Percentiles rank a stretch among this genome's conserved stretches.
phyloP scores from a whole-genome alignment of 2,113 vertebrate genomes.

The Scortum barcoo region DNA sequence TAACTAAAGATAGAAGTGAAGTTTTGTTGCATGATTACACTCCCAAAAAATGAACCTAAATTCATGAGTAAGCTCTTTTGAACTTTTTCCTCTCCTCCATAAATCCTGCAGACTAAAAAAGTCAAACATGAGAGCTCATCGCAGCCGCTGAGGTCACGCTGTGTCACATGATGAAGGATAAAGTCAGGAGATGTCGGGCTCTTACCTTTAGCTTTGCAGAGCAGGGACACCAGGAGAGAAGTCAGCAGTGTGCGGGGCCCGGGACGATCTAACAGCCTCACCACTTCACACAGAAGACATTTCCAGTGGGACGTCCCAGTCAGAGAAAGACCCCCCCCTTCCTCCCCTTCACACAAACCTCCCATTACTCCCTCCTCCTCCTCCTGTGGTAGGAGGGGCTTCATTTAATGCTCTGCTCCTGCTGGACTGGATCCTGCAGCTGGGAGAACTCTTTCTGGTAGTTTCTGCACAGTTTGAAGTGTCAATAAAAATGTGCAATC shows the following conservation, averaged over 20 bases:
- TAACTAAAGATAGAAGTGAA: neutral
- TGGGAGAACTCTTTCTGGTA: too few species aligned
- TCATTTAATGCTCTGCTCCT: constrained; percentile 76
- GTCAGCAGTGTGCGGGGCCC: constrained; percentile 82
- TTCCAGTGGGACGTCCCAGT: constrained; percentile 89
- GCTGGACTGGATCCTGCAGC: constrained; percentile 1
- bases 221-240: constrained; percentile 82
- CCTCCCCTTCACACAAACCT: constrained; percentile 11
- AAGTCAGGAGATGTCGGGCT: constrained; percentile 9
- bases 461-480: neutral
- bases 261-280: constrained; percentile 87
- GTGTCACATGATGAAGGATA: neutral
- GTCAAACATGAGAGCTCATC: neutral
- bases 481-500: too few species aligned
- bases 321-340: constrained; percentile 60
- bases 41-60: neutral
- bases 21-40: neutral
- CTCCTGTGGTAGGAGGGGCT: constrained; percentile 56
- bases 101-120: neutral
- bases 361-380: constrained; percentile 25
- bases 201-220: constrained; percentile 83
- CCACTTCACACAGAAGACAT: constrained; percentile 85
- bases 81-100: neutral
- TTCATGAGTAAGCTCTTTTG: neutral
- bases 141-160: neutral